Percentiles rank a stretch among this genome's conserved stretches.
These are phyloP conservation scores for Aspidapion aeneum DNA, from an alignment of 2,888 invertebrate genomes.

Conservation along the genomic window DNA sequence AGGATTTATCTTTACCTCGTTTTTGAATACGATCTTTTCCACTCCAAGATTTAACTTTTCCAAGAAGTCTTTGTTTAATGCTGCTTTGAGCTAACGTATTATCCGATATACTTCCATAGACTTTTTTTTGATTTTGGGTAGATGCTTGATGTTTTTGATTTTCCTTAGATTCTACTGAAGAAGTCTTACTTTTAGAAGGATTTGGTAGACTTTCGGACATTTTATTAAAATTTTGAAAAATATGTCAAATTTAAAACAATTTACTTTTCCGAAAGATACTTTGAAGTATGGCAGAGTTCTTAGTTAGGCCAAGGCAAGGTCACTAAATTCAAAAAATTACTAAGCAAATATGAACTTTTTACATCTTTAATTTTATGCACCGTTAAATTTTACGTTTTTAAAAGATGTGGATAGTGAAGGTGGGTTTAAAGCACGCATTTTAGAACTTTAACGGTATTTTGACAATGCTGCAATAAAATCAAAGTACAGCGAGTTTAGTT, in stretches of 20 bases:
- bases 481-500: no score
- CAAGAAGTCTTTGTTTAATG: slow-evolving; percentile 30
- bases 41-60: slow-evolving; percentile 33
- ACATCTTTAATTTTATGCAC: no score
- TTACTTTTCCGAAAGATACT: no score
- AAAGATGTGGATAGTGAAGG: no score
- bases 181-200: slow-evolving; percentile 19
- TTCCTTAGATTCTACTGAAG: slow-evolving; percentile 15
- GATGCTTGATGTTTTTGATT: slow-evolving; percentile 20
- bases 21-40: slow-evolving; percentile 25
- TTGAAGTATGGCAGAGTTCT: no score
- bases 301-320: no score
- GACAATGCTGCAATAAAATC: no score
- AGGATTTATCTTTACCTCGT: slow-evolving; percentile 17
- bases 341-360: no score
- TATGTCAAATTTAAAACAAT: slow-evolving; percentile 8
- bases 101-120: slow-evolving; percentile 33
- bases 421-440: no score
- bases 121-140: slow-evolving; percentile 21
- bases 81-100: slow-evolving; percentile 30
- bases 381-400: no score
- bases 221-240: slow-evolving; percentile 27
- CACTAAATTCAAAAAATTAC: no score
- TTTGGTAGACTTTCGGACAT: slow-evolving; percentile 30
- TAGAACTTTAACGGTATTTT: no score